Evolutionary conservation across 2,888 invertebrate genomes (phyloP).

Genomic region (Sipha maydis): DNA sequence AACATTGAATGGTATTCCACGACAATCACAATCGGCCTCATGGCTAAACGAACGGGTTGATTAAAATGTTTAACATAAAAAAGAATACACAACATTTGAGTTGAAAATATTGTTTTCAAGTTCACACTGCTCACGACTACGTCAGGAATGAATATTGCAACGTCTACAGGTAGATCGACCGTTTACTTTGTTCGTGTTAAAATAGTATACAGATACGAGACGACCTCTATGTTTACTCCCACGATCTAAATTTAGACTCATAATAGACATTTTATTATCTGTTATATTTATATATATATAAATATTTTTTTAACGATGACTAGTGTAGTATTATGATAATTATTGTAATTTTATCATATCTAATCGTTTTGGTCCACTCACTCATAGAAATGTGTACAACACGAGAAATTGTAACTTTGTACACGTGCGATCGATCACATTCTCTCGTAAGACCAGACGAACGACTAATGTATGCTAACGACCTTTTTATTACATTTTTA

Average conservation of each 20-base stretch:
- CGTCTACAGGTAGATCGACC: neutral
- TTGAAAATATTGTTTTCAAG: neutral
- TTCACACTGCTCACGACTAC: neutral
- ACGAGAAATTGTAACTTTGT: neutral
- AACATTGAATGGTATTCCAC: slow-evolving; percentile 12
- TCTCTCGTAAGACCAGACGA: neutral
- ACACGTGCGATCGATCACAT: neutral
- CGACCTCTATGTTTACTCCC: neutral
- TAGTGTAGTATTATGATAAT: too few species aligned
- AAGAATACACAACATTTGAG: neutral
- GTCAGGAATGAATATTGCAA: neutral
- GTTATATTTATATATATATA: neutral
- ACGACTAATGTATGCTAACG: too few species aligned
- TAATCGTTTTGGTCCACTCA: neutral
- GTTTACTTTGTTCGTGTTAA: neutral
- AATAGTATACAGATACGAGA: neutral
- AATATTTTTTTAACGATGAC: neutral
- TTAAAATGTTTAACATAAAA: neutral
- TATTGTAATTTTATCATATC: neutral
- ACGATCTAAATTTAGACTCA: neutral
- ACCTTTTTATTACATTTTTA: neutral
- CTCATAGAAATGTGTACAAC: neutral
- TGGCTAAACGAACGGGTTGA: neutral
- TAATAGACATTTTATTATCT: neutral
- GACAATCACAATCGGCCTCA: slow-evolving; percentile 22